Evolutionary conservation across 2,888 invertebrate genomes (phyloP), one percentile per base, ranked within the genome.

Genomic region (Parthenolecanium corni): DNA sequence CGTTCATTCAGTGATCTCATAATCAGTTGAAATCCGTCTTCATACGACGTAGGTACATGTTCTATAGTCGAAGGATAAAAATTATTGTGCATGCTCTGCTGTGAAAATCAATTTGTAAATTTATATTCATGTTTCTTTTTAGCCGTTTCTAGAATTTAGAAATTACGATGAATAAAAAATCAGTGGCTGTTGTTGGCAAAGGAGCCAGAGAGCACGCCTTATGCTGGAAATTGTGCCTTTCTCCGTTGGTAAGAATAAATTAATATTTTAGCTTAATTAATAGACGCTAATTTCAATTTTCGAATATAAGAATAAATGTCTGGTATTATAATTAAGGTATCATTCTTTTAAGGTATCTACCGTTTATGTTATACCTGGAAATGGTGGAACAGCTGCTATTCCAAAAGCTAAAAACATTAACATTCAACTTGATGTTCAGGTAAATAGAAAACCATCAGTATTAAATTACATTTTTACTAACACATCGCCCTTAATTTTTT

Each of bases 141-240:
- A n/a, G n/a, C n/a, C n/a, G n/a, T n/a, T n/a, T n/a, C n/a, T n/a
- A n/a, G n/a, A n/a, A n/a, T n/a, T n/a, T n/a, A n/a, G n/a, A 46
- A 49, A 49, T 49, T 49, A 49, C 20, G 21, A 49, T 49, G 49
- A 3, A 1, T 49, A 21, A 2, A 18, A 18, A 14, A 5, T 79
- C 81, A 70, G 80, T 92, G 66, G 75, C 92, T 68, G 82, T 97
- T 58, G 82, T 97, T 70, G 97, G 97, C 16, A 80, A 84, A 72
- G 97, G 97, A 42, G 96, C 94, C 2, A 82, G 97, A 68, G 97
- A 98, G 76, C 95, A 97, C 77, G 93, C 93, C 3, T 79, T 98
- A 70, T 86, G 88, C 69, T 95, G 94, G 93, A 94, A 94, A 76
- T 75, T 97, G 46, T 78, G 88, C 0, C 85, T 91, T 73, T 94